These are phyloP conservation scores for Laodelphax striatellus DNA, from an alignment of 1,140 invertebrate genomes.

Conservation along the genomic window DNA sequence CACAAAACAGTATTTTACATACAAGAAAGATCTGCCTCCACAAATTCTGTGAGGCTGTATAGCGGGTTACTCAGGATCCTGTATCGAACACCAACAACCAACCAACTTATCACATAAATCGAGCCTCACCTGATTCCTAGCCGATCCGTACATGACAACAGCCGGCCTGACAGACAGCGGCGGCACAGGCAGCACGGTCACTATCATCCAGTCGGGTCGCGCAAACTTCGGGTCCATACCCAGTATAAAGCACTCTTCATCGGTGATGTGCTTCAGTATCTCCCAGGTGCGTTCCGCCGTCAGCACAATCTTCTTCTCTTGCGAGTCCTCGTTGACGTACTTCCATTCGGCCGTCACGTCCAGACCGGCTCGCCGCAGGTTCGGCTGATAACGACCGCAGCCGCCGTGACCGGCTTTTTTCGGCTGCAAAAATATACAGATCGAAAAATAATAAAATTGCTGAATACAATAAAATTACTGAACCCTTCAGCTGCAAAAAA, in stretches of 20 bases:
- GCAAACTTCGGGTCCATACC: constrained; percentile 95
- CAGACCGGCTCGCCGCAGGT: constrained; percentile 73
- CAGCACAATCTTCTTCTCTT: constrained; percentile 87
- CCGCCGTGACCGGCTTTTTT: constrained; percentile 83
- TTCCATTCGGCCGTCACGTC: constrained; percentile 97
- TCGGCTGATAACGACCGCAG: constrained; percentile 95
- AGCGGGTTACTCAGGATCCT: too few species aligned
- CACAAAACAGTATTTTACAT: too few species aligned
- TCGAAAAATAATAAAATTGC: not conserved
- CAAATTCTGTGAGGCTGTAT: too few species aligned
- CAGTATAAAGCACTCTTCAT: constrained; percentile 92
- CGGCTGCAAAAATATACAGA: constrained; percentile 21
- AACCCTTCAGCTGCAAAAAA: too few species aligned
- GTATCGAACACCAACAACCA: too few species aligned
- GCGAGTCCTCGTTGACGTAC: constrained; percentile 93
- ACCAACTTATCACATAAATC: too few species aligned
- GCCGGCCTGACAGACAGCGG: constrained; percentile 88
- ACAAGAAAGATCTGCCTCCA: too few species aligned
- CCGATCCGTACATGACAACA: constrained; percentile 98
- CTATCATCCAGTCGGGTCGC: constrained; percentile 98
- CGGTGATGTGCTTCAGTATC: constrained; percentile 93
- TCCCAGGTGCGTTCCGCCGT: constrained; percentile 93
- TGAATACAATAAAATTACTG: not conserved
- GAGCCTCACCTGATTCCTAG: constrained; percentile 76
- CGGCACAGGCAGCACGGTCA: constrained; percentile 94